Percentiles rank a stretch among this genome's conserved stretches.
phyloP scores from a whole-genome alignment of 2,113 vertebrate species.

The Muscicapa adusta region DNA sequence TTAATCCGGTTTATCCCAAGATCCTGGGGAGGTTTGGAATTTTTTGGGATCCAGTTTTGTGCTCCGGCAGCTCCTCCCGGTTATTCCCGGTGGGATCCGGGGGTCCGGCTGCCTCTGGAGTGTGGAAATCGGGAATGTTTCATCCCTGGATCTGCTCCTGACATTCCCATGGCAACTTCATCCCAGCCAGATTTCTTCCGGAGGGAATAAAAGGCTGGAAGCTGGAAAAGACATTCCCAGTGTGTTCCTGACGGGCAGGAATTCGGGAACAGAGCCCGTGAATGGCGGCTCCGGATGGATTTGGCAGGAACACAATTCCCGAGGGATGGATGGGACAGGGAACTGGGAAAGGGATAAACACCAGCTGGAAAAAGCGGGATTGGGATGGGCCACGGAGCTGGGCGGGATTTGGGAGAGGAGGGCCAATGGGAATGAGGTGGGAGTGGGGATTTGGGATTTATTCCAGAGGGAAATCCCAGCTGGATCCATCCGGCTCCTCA shows the following conservation, averaged over 20 bases:
- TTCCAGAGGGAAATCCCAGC: neutral
- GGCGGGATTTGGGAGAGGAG: neutral
- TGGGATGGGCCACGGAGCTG: rapidly evolving
- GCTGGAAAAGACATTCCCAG: neutral
- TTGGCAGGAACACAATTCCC: neutral
- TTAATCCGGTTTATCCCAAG: neutral
- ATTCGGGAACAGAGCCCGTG: rapidly evolving
- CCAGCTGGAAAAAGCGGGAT: rapidly evolving
- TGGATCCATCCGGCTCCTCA: rapidly evolving
- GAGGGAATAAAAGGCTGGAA: neutral
- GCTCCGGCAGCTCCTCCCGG: neutral
- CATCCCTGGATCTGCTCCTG: constrained; percentile 20
- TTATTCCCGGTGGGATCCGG: neutral
- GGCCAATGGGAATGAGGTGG: neutral
- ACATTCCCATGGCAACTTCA: constrained; percentile 55
- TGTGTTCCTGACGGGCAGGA: neutral
- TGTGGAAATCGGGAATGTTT: neutral
- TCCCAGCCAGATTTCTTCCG: neutral
- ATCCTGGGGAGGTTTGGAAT: no score
- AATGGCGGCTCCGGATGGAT: rapidly evolving
- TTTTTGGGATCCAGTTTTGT: no score
- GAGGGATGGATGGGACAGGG: neutral
- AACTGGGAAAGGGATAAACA: rapidly evolving
- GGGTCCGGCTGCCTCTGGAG: neutral
- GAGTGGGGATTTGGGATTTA: neutral